A percentile compares a stretch with the other conserved stretches of the same genome.
phyloP scores from a whole-genome alignment of 2,888 invertebrate genomes.

The Diaperis boleti region DNA sequence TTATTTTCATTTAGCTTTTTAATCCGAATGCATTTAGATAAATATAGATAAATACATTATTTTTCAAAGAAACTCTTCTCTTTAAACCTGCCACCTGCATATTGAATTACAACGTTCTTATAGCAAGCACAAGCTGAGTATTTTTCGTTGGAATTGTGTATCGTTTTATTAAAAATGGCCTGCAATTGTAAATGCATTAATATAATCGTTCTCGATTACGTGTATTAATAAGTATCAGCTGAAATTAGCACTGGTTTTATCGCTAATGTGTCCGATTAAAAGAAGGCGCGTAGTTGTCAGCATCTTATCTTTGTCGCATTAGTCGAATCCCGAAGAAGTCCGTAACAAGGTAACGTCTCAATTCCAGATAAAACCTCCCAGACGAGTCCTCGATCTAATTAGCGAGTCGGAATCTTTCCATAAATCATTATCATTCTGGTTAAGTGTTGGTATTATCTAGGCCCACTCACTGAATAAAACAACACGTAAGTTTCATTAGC shows the following conservation, averaged over 20 bases:
- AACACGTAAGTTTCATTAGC: constrained; percentile 40
- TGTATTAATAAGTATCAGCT: constrained; percentile 35
- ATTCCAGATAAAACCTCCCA: constrained; percentile 47
- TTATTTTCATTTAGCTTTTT: too few relatives aligned
- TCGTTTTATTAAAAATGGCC: constrained; percentile 9
- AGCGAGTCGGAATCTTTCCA: constrained; percentile 32
- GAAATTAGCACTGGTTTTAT: constrained; percentile 41
- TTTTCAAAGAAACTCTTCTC: too few relatives aligned
- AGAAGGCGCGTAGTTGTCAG: constrained; percentile 46
- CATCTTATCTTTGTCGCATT: constrained; percentile 46
- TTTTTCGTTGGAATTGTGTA: too few relatives aligned
- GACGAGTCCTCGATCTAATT: constrained; percentile 37
- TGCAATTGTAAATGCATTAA: constrained; percentile 26
- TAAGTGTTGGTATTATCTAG: constrained; percentile 34
- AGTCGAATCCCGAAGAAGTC: constrained; percentile 40
- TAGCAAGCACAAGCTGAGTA: too few relatives aligned
- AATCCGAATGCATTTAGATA: too few relatives aligned
- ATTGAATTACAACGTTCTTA: too few relatives aligned
- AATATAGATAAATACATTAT: too few relatives aligned
- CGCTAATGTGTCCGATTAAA: constrained; percentile 48
- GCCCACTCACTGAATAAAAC: constrained; percentile 38
- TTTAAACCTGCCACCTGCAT: too few relatives aligned
- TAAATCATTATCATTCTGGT: constrained; percentile 48
- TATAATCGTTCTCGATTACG: constrained; percentile 28
- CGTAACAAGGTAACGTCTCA: constrained; percentile 42